Evolutionary conservation across 2,888 invertebrate genomes (phyloP).

Genomic region (Trichopria drosophilae): DNA sequence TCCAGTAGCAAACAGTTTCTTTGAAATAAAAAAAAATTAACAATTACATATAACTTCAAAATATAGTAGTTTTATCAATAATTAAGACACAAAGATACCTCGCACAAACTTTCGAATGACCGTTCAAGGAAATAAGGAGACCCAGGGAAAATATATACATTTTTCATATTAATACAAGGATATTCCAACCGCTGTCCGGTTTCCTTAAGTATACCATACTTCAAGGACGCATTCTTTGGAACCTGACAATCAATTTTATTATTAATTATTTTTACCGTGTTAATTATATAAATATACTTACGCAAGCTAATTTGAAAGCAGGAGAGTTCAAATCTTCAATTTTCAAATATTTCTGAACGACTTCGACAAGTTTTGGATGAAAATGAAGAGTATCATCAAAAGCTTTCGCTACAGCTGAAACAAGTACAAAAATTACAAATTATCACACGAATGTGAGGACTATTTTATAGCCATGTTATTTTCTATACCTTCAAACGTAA

Average conservation of each 20-base stretch:
- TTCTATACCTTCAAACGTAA: slow-evolving; percentile 68
- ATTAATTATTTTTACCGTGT: slow-evolving; percentile 2
- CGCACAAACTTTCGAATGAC: slow-evolving; percentile 53
- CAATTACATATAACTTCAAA: slow-evolving; percentile 8
- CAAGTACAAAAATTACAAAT: slow-evolving; percentile 20
- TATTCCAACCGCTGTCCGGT: slow-evolving; percentile 51
- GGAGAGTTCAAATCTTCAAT: slow-evolving; percentile 55
- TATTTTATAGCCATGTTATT: slow-evolving; percentile 9
- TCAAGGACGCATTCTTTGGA: slow-evolving; percentile 58
- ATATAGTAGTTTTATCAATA: background rate
- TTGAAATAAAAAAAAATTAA: slow-evolving; percentile 24
- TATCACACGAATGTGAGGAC: slow-evolving; percentile 9
- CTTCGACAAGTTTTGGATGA: slow-evolving; percentile 58
- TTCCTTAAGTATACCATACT: slow-evolving; percentile 51
- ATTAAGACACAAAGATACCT: slow-evolving; percentile 40
- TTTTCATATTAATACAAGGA: slow-evolving; percentile 61
- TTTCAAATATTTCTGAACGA: slow-evolving; percentile 58
- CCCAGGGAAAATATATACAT: slow-evolving; percentile 74
- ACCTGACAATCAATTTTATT: slow-evolving; percentile 49
- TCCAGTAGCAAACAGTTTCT: slow-evolving; percentile 55
- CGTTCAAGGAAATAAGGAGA: slow-evolving; percentile 64
- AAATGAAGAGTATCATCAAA: slow-evolving; percentile 59
- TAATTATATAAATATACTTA: slow-evolving; percentile 33
- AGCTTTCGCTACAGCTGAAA: slow-evolving; percentile 62
- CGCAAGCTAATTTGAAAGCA: slow-evolving; percentile 57